These are phyloP conservation scores for Orthonevra nobilis DNA, from an alignment of 2,888 invertebrate genomes.

Conservation along the genomic window DNA sequence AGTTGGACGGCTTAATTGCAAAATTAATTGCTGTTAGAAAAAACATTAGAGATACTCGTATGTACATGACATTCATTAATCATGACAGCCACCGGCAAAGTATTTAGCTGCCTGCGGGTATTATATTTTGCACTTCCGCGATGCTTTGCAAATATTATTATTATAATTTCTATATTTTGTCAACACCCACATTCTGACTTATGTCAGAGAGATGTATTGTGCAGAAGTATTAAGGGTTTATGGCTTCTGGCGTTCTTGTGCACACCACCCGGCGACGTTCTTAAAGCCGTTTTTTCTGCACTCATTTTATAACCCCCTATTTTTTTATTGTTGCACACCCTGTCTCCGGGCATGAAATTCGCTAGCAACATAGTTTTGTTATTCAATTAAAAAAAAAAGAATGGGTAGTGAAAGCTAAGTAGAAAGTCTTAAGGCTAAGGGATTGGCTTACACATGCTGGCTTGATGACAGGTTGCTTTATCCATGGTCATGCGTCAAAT, in stretches of 20 bases:
- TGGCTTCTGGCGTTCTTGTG: constrained; percentile 44
- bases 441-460: too few species aligned
- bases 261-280: neutral
- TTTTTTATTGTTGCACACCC: constrained; percentile 7
- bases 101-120: constrained; percentile 1
- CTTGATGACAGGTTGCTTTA: too few species aligned
- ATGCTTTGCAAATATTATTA: constrained; percentile 6
- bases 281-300: constrained; percentile 22
- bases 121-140: constrained; percentile 41
- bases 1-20: constrained; percentile 24
- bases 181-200: neutral
- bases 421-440: too few species aligned
- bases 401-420: too few species aligned
- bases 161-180: neutral
- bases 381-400: constrained; percentile 8
- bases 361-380: neutral
- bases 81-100: neutral
- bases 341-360: neutral
- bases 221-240: constrained; percentile 29
- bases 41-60: constrained; percentile 16
- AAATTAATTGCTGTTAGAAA: constrained; percentile 41
- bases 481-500: too few species aligned
- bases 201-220: neutral
- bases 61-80: constrained; percentile 43
- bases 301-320: too few species aligned